Conservation (phyloP, 2,888 invertebrate species). For the Ennomos quercinarius region DNA sequence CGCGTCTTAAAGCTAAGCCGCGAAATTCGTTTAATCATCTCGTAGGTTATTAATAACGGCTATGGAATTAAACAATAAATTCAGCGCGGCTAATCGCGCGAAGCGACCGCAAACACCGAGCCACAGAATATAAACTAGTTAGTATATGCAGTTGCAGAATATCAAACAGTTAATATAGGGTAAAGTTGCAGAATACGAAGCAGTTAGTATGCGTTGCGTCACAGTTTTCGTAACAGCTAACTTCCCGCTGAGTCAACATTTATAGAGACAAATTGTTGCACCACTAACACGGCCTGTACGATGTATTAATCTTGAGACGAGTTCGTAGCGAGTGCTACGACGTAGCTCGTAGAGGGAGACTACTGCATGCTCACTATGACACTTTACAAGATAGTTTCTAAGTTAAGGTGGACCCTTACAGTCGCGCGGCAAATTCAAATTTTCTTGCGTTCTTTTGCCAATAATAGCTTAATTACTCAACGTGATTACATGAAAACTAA, state of each 20-base stretch:
- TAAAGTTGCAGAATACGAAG: conserved; percentile 1
- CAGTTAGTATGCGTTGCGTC: conserved; percentile 3
- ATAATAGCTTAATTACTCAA: too few species aligned
- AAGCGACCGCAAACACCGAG: conserved; percentile 68
- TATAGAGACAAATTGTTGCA: conserved; percentile 85
- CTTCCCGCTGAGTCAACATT: conserved; percentile 82
- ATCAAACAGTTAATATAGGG: conserved; percentile 6
- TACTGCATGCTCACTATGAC: conserved; percentile 48
- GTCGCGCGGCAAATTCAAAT: too few species aligned
- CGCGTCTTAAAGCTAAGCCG: conserved; percentile 73
- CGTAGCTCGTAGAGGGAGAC: conserved; percentile 47
- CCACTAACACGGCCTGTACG: conserved; percentile 77
- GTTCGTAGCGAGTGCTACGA: conserved; percentile 56
- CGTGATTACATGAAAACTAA: too few species aligned
- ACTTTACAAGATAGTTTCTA: conserved; percentile 28
- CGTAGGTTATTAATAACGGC: conserved; percentile 81
- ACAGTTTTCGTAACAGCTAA: conserved; percentile 15
- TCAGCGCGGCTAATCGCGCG: conserved; percentile 81
- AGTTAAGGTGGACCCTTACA: too few species aligned
- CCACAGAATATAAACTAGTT: conserved; percentile 46
- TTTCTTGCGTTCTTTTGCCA: too few species aligned
- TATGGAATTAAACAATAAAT: conserved; percentile 86
- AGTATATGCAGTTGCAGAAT: conserved; percentile 5
- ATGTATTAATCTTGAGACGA: conserved; percentile 81
- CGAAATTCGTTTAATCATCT: conserved; percentile 83